Percentiles rank a stretch among this genome's conserved stretches.
Conservation (phyloP, 2,888 invertebrate genomes). For the Pasiphila rectangulata region DNA sequence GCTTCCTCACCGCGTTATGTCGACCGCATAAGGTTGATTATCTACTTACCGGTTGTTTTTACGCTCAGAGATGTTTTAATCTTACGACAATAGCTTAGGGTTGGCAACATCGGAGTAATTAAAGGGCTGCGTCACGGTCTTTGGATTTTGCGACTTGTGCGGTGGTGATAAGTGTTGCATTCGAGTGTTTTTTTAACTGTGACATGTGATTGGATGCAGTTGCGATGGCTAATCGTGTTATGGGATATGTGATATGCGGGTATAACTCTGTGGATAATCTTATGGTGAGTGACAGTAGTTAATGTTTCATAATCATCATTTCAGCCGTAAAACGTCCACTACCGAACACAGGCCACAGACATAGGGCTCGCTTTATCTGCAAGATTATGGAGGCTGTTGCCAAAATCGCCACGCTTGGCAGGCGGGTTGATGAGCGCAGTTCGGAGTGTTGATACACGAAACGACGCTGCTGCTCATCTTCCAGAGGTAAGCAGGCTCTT, state of each 20-base stretch:
- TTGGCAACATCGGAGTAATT: conserved; percentile 23
- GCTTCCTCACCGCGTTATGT: conserved; percentile 22
- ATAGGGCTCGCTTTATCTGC: no score
- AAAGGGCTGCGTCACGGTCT: no score
- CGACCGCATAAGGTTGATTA: conserved; percentile 31
- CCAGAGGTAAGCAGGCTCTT: no score
- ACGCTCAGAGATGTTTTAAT: conserved; percentile 9
- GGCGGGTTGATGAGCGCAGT: no score
- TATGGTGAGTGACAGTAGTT: conserved; percentile 74
- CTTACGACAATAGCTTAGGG: conserved; percentile 31
- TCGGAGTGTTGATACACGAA: no score
- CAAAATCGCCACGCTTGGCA: no score
- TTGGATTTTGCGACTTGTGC: conserved; percentile 3
- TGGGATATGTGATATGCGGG: conserved; percentile 82
- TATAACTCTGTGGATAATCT: conserved; percentile 81
- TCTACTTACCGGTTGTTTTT: conserved; percentile 6
- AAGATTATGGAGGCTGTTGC: no score
- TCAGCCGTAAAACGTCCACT: no score
- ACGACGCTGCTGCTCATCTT: no score
- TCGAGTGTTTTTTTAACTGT: conserved; percentile 28
- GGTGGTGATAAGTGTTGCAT: conserved; percentile 22
- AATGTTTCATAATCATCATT: no score
- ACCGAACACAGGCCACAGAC: no score
- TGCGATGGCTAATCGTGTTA: conserved; percentile 72
- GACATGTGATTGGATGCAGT: conserved; percentile 36